These are phyloP conservation scores for Chloromyia formosa DNA, from an alignment of 2,888 invertebrate genomes.

Conservation along the genomic window DNA sequence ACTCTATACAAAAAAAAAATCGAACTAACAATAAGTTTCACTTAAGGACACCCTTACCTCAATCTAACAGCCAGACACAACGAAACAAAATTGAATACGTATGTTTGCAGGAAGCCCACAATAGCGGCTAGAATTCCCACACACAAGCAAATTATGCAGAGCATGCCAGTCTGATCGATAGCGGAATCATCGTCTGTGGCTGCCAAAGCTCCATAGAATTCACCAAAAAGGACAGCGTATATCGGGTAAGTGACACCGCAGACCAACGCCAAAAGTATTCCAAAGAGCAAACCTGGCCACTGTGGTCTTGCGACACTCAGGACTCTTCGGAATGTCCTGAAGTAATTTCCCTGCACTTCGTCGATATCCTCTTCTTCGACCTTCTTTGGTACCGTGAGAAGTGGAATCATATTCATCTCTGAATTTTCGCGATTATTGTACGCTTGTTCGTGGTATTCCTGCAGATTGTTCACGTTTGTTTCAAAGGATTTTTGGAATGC, in stretches of 20 bases:
- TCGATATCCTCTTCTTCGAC: slow-evolving; percentile 26
- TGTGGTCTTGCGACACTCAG: slow-evolving; percentile 64
- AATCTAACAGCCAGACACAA: slow-evolving; percentile 74
- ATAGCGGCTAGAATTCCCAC: slow-evolving; percentile 72
- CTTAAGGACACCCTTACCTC: slow-evolving; percentile 1
- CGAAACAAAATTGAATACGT: slow-evolving; percentile 78
- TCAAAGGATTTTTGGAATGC: slow-evolving; percentile 43
- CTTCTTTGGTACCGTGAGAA: slow-evolving; percentile 27
- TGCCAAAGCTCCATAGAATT: slow-evolving; percentile 68
- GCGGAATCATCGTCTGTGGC: slow-evolving; percentile 65
- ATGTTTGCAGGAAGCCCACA: slow-evolving; percentile 75
- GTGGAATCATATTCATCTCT: slow-evolving; percentile 17
- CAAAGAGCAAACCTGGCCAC: slow-evolving; percentile 71
- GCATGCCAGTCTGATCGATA: slow-evolving; percentile 67
- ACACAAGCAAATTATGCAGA: slow-evolving; percentile 68
- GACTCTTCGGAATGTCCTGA: slow-evolving; percentile 68
- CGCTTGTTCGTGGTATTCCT: slow-evolving; percentile 44
- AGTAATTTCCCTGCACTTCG: slow-evolving; percentile 53
- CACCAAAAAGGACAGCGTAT: slow-evolving; percentile 80
- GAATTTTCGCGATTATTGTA: slow-evolving; percentile 29
- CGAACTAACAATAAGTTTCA: no score
- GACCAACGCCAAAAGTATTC: slow-evolving; percentile 70
- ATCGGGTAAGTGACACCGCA: slow-evolving; percentile 77
- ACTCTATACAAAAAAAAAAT: slow-evolving; percentile 49
- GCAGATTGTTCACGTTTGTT: slow-evolving; percentile 45